Evolutionary conservation across 2,797 vertebrate species (phyloP).

Genomic region (Muraenolepis orangiensis): DNA sequence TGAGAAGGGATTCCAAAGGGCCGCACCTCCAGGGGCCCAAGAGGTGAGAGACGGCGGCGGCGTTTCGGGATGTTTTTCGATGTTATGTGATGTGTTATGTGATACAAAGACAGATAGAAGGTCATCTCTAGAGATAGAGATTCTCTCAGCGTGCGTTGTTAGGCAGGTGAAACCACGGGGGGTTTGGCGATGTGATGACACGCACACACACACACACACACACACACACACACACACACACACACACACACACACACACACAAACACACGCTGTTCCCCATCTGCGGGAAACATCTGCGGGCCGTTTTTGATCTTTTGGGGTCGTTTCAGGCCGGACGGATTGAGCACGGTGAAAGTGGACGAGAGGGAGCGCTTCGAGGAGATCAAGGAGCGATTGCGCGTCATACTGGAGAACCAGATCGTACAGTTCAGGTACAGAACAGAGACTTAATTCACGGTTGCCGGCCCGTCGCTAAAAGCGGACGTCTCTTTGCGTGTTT

Average conservation of each 20-base stretch:
- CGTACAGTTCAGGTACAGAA: slow-evolving; percentile 97
- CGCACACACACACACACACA: background rate
- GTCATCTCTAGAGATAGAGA: too few relatives aligned
- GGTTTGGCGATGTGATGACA: background rate
- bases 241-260: slow-evolving; percentile 14
- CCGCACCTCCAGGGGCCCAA: slow-evolving; percentile 79
- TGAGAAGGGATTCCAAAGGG: slow-evolving; percentile 90
- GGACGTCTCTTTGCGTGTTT: background rate
- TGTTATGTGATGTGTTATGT: slow-evolving; percentile 24
- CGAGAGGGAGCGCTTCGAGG: slow-evolving; percentile 97
- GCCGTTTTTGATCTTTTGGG: slow-evolving; percentile 26
- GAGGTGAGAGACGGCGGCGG: slow-evolving; percentile 90
- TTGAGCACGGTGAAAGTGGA: slow-evolving; percentile 97
- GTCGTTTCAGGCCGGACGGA: slow-evolving; percentile 92
- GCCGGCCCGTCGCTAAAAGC: background rate
- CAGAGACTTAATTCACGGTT: background rate
- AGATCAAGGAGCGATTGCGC: slow-evolving; percentile 97
- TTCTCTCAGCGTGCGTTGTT: background rate
- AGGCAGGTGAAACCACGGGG: background rate
- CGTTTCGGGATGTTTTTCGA: slow-evolving; percentile 30
- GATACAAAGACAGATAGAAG: slow-evolving; percentile 25
- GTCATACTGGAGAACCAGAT: slow-evolving; percentile 98
- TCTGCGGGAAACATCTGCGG: slow-evolving; percentile 9
- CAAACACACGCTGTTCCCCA: background rate
- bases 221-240: too few relatives aligned